Base-by-base conservation (phyloP, 53 echinoderm and acorn worm species). In the Holothuria scabra region DNA sequence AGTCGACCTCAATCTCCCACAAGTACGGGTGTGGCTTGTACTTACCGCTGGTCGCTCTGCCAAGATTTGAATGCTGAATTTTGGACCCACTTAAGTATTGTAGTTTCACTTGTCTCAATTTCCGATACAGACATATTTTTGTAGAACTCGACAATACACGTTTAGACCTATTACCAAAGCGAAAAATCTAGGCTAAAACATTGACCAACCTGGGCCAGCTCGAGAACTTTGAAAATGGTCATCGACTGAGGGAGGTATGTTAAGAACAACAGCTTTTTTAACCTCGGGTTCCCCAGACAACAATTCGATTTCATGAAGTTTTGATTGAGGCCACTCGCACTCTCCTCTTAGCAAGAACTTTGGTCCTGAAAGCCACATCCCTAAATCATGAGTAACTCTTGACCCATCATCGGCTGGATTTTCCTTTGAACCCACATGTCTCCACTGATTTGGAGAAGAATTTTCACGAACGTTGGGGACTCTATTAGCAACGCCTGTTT, bases 391-490 rank as follows among this genome's bases (percentile, higher is more conserved):
- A 12, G 24, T n/a, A 37, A 49, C 76, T 3, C 55, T 2, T 24
- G 56, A 75, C 22, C 76, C 76, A 52, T 75, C 76, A 24, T 75
- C 89, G 13, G 89, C 89, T 34, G 90, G 90, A 61, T 90, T 86
- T 1, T 55, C 25, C 18, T 80, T 49, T 2, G 82, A n/a, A 49
- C 62, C 72, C 0, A 90, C 90, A 38, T 89, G 70, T 30, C 81
- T 86, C 90, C 90, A 89, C 34, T 80, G 80, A 12, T 86, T 65
- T 62, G 8, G 22, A 62, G 22, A 62, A 62, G 4, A 62, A 21
- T 18, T 26, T 9, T 26, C 62, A 22, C 3, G 22, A 22, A 62
- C 9, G 16, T 62, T 62, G 62, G 28, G 0, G 0, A 62, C 28
- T 26, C 20, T 3, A 14, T 2, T 62, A 0, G 18, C 9, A 16